Conservation (phyloP, 2,797 vertebrate genomes). For the Manis pentadactyla region DNA sequence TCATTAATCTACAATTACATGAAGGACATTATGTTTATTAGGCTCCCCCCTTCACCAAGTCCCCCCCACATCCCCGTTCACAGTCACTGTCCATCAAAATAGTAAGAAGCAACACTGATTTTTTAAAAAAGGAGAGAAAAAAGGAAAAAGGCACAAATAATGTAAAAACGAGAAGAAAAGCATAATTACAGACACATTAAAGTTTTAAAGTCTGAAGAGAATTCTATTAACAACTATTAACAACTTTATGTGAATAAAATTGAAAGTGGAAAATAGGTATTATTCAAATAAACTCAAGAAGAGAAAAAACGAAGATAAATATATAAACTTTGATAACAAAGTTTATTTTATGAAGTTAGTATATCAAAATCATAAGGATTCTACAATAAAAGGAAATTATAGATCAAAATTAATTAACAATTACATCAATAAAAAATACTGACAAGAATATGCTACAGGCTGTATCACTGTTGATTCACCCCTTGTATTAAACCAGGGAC, state of each 20-base stretch:
- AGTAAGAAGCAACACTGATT: background rate
- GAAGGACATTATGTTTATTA: no score
- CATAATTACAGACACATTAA: background rate
- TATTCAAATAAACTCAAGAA: background rate
- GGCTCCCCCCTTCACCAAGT: no score
- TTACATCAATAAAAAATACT: background rate
- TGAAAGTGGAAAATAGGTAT: background rate
- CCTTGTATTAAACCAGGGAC: background rate
- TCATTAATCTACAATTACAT: no score
- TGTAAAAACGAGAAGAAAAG: constrained; percentile 2
- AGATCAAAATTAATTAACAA: background rate
- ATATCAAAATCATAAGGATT: constrained; percentile 16
- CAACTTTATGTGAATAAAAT: background rate
- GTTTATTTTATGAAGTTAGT: background rate
- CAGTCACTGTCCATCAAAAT: no score
- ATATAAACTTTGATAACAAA: background rate
- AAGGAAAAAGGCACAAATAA: background rate
- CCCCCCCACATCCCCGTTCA: no score
- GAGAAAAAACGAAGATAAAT: background rate
- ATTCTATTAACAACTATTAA: background rate
- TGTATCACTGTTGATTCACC: background rate
- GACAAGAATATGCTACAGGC: background rate
- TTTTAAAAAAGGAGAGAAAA: background rate
- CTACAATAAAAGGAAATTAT: background rate
- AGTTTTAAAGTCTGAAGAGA: background rate